These are phyloP conservation scores for Pseudopipra pipra DNA, from an alignment of 2,113 vertebrate species.

Conservation along the genomic window DNA sequence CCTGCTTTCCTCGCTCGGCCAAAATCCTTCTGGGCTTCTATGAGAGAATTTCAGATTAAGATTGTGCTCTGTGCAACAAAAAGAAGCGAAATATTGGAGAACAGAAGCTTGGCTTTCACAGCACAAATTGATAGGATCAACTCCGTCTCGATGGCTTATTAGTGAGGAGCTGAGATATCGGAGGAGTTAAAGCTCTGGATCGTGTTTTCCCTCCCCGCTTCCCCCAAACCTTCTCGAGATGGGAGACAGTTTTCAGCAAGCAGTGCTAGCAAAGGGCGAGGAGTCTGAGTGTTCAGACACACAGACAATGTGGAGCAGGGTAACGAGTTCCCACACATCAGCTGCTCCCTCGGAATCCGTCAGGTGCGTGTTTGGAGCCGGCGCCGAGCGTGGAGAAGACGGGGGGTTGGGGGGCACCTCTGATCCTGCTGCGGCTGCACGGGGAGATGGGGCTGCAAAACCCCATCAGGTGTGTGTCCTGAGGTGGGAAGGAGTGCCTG, in stretches of 20 bases:
- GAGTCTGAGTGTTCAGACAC: neutral
- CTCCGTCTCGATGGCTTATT: conserved; percentile 10
- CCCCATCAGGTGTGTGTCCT: neutral
- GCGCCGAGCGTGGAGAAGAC: neutral
- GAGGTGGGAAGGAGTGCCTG: neutral
- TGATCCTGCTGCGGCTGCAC: neutral
- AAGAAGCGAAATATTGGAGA: neutral
- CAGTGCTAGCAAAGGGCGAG: neutral
- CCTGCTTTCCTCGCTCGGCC: neutral
- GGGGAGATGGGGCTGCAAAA: neutral
- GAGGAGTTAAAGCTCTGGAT: neutral
- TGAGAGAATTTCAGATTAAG: neutral
- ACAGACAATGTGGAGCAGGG: neutral
- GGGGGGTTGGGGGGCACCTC: neutral
- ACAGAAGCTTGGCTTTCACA: conserved; percentile 38
- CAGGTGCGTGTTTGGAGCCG: neutral
- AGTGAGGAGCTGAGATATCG: neutral
- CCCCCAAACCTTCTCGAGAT: neutral
- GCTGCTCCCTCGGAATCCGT: neutral
- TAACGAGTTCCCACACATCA: conserved; percentile 5
- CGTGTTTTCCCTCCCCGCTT: neutral
- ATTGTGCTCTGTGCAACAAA: neutral
- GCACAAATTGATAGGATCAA: conserved; percentile 12
- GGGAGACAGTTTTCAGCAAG: conserved; percentile 2
- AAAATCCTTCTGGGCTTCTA: neutral